Evolutionary conservation across 1,140 invertebrate genomes (phyloP).

Genomic region (Ostrea edulis): DNA sequence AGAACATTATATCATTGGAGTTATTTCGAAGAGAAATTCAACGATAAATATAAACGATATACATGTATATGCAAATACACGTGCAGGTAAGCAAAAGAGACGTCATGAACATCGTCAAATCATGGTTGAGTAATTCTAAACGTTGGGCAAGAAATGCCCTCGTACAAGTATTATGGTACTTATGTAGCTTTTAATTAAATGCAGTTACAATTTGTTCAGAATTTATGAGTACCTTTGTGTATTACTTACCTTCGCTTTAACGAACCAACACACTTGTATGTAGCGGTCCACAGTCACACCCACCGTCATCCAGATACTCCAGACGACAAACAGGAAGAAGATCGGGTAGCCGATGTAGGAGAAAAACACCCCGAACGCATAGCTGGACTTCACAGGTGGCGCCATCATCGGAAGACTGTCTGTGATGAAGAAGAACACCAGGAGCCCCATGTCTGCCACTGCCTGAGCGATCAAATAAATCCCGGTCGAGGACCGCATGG

Average conservation of each 20-base stretch:
- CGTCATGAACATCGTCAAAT: too few relatives aligned
- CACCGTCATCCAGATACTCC: slow-evolving; percentile 72
- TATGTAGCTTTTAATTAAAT: too few relatives aligned
- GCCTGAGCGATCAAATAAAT: slow-evolving; percentile 68
- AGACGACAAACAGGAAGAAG: slow-evolving; percentile 65
- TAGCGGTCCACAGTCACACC: slow-evolving; percentile 72
- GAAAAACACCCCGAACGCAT: slow-evolving; percentile 65
- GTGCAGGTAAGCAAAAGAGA: too few relatives aligned
- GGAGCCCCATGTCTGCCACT: slow-evolving; percentile 62
- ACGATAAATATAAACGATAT: too few relatives aligned
- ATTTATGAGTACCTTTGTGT: too few relatives aligned
- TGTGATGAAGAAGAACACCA: slow-evolving; percentile 67
- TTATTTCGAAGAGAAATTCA: too few relatives aligned
- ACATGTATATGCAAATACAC: too few relatives aligned
- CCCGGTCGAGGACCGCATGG: slow-evolving; percentile 67
- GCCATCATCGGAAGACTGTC: slow-evolving; percentile 60
- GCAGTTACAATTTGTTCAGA: too few relatives aligned
- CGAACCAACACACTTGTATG: slow-evolving; percentile 72
- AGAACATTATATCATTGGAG: too few relatives aligned
- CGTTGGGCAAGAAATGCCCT: too few relatives aligned
- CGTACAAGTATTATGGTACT: too few relatives aligned
- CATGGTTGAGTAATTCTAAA: too few relatives aligned
- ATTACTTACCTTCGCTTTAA: slow-evolving; percentile 64
- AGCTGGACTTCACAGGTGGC: slow-evolving; percentile 55
- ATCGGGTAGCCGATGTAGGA: slow-evolving; percentile 70